Percentiles rank a stretch among this genome's conserved stretches.
These are phyloP conservation scores for Platycnemis pennipes DNA, from an alignment of 2,888 invertebrate genomes.

Conservation along the genomic window DNA sequence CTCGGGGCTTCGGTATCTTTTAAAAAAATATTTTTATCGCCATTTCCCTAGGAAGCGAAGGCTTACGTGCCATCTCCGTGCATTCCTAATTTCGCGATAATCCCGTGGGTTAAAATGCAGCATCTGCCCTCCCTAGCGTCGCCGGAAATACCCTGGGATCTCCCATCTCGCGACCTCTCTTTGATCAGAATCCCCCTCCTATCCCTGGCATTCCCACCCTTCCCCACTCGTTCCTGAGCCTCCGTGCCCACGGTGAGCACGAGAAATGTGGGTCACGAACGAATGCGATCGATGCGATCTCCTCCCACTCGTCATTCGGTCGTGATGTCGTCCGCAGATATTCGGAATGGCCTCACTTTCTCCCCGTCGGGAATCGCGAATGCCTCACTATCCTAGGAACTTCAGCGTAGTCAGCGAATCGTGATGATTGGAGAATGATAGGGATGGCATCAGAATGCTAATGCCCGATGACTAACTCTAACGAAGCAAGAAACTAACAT, in stretches of 20 bases:
- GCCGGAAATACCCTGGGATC: neutral
- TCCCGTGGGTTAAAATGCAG: neutral
- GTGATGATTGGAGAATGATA: too few relatives aligned
- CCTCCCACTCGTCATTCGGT: neutral
- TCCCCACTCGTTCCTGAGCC: neutral
- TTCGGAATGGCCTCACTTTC: neutral
- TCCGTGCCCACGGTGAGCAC: neutral
- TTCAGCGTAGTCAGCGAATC: too few relatives aligned
- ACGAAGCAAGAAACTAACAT: too few relatives aligned
- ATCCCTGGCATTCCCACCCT: neutral
- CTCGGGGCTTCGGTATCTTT: too few relatives aligned
- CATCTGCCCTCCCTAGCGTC: neutral
- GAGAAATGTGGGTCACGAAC: conserved; percentile 12
- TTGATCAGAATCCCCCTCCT: neutral
- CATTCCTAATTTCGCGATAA: neutral
- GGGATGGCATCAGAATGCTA: too few relatives aligned
- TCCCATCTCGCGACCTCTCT: neutral
- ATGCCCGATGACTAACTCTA: too few relatives aligned
- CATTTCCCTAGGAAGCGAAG: too few relatives aligned
- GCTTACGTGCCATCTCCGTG: too few relatives aligned
- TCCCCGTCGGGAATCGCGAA: too few relatives aligned
- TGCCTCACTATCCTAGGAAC: too few relatives aligned
- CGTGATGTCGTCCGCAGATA: neutral
- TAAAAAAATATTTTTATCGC: too few relatives aligned
- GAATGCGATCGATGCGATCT: neutral